These are phyloP conservation scores for Phylloscopus whistleri DNA, from an alignment of 2,113 vertebrate species.

Conservation along the genomic window DNA sequence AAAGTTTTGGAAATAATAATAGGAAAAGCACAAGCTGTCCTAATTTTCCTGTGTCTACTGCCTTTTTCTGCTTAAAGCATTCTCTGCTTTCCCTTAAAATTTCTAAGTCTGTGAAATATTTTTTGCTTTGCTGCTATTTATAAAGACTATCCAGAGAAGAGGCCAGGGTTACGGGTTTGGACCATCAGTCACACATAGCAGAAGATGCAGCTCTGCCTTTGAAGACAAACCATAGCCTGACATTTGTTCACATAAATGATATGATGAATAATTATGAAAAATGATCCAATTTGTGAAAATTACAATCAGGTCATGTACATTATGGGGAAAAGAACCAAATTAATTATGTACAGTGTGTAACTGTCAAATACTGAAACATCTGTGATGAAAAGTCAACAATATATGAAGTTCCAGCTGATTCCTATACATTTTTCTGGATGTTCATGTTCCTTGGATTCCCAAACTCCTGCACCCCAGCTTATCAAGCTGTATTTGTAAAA, in stretches of 20 bases:
- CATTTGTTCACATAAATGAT: neutral
- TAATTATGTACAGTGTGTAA: constrained; percentile 39
- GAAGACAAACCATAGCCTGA: neutral
- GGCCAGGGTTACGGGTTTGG: neutral
- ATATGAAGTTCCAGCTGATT: neutral
- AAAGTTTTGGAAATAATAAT: neutral
- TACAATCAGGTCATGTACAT: neutral
- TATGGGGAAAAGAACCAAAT: neutral
- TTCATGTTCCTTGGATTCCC: neutral
- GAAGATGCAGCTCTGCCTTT: neutral
- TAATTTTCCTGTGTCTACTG: neutral
- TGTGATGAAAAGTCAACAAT: neutral
- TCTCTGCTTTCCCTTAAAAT: neutral
- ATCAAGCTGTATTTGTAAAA: neutral
- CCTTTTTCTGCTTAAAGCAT: neutral
- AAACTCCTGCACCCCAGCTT: neutral
- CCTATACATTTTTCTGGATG: neutral
- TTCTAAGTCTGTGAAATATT: neutral
- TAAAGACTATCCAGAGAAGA: neutral
- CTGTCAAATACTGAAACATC: constrained; percentile 5
- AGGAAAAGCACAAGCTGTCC: neutral
- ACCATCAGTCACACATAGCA: neutral
- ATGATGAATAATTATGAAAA: constrained; percentile 41
- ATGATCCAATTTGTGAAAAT: constrained; percentile 29
- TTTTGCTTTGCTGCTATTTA: neutral